A percentile compares a stretch with the other conserved stretches of the same genome.
phyloP scores from a whole-genome alignment of 2,888 invertebrate genomes.

The Ptychoptera contaminata region DNA sequence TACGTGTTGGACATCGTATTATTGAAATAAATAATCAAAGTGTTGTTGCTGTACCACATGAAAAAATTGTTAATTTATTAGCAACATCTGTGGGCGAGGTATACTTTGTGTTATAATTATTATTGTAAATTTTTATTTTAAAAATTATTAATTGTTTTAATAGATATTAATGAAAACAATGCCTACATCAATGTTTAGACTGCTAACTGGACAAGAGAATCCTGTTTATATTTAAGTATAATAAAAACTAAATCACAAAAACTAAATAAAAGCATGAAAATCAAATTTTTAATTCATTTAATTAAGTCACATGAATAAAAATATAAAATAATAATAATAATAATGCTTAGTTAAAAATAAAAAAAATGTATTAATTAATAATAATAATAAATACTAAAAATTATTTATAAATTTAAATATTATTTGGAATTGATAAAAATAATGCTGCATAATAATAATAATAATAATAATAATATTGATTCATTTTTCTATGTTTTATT shows the following conservation, averaged over 20 bases:
- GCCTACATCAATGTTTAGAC: conserved; percentile 99
- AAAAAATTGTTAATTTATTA: conserved; percentile 95
- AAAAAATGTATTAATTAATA: no score
- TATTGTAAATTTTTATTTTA: conserved; percentile 3
- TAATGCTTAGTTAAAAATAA: no score
- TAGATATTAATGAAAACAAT: conserved; percentile 99
- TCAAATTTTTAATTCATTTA: no score
- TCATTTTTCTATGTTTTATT: no score
- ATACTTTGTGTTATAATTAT: conserved; percentile 10
- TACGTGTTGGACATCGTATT: conserved; percentile 96
- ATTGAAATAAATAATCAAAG: conserved; percentile 99
- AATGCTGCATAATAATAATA: no score
- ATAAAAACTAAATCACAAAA: conserved; percentile 8
- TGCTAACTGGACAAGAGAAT: conserved; percentile 97
- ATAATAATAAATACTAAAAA: no score
- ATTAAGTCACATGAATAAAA: no score
- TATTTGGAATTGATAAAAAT: no score
- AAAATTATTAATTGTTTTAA: background rate
- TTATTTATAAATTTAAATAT: no score
- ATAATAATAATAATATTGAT: no score
- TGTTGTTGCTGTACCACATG: conserved; percentile 98
- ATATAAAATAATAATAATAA: no score
- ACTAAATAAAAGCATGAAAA: background rate
- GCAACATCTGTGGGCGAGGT: conserved; percentile 99
- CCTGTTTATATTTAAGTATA: conserved; percentile 87